Base-by-base conservation (phyloP, 2,888 invertebrate species). In the Dione juno region DNA sequence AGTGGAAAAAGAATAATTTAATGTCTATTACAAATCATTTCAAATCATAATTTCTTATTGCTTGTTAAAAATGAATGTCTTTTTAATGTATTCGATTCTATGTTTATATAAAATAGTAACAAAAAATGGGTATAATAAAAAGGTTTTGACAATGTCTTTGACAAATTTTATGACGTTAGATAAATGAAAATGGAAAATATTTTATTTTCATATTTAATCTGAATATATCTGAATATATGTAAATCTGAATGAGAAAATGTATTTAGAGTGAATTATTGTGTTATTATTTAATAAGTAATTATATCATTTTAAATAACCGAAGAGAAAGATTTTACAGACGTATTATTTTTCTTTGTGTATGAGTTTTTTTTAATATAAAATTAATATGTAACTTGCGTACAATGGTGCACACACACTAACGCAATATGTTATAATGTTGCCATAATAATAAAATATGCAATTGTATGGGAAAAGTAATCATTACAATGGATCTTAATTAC, bases 381-480 rank as follows among this genome's bases (percentile, higher is more conserved):
- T 57, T 37, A 57, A 37, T 57, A 57, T 57, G 37, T 57, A 54
- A 57, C 57, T 10, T 11, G 37, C 57, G 57, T 57, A 37, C 37
- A 16, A 37, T 37, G 8, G 5, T 54, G 0, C n/a, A 54, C 37
- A 7, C 57, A 57, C 57, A 57, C 57, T 57, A 37, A 16, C 37
- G 35, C 54, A 16, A 37, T 3, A 16, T n/a, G 2, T 37, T 37
- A 57, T 37, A 57, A 40, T 57, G 57, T 57, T 57, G 57, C 57
- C 37, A 57, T 37, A 16, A 37, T 57, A 10, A 11, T 40, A 11
- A 37, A 57, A 37, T 40, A 16, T 57, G 57, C 57, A 37, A 16
- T 16, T 10, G 1, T 40, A 40, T 16, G 37, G 57, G 57, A 16
- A 37, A 57, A 57, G 37, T 14, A 9, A n/a, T 3, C n/a, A 48